Conservation (phyloP, 2,888 invertebrate species). For the Hypomecis atomaria region DNA sequence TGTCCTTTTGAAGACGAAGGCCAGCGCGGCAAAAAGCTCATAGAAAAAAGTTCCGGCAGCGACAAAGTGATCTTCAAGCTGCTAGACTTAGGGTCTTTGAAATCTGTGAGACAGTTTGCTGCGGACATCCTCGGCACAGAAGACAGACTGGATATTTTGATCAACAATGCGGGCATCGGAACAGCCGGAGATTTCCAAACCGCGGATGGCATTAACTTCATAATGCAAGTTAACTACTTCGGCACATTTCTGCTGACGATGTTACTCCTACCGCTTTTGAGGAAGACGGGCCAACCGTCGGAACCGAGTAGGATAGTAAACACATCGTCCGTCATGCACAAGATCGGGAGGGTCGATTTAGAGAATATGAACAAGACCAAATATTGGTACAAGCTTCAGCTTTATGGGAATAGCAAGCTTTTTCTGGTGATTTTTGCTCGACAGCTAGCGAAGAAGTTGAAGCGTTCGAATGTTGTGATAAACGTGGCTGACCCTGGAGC, state of each 20-base stretch:
- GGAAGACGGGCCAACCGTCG: constrained; percentile 78
- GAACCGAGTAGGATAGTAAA: constrained; percentile 90
- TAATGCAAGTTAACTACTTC: constrained; percentile 97
- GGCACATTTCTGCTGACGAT: constrained; percentile 96
- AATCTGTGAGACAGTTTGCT: constrained; percentile 92
- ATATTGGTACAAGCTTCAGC: constrained; percentile 72
- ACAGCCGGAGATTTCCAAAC: constrained; percentile 85
- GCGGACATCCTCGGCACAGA: constrained; percentile 89
- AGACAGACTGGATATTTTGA: constrained; percentile 90
- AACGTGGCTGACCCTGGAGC: constrained; percentile 94
- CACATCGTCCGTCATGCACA: constrained; percentile 91
- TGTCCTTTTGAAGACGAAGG: constrained; percentile 75
- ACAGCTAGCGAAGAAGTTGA: constrained; percentile 88
- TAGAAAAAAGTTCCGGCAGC: constrained; percentile 87
- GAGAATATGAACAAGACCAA: constrained; percentile 87
- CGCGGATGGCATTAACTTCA: constrained; percentile 92
- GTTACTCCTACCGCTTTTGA: constrained; percentile 91
- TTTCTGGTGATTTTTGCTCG: constrained; percentile 88
- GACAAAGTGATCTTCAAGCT: constrained; percentile 88
- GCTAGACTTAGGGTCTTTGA: constrained; percentile 89
- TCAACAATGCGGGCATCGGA: constrained; percentile 95
- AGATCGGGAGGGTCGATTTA: constrained; percentile 87
- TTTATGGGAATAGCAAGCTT: constrained; percentile 88
- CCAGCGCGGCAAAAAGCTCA: constrained; percentile 79
- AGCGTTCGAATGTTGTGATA: constrained; percentile 87